phyloP scores from a whole-genome alignment of 2,113 vertebrate genomes.

The Prochilodus magdalenae region DNA sequence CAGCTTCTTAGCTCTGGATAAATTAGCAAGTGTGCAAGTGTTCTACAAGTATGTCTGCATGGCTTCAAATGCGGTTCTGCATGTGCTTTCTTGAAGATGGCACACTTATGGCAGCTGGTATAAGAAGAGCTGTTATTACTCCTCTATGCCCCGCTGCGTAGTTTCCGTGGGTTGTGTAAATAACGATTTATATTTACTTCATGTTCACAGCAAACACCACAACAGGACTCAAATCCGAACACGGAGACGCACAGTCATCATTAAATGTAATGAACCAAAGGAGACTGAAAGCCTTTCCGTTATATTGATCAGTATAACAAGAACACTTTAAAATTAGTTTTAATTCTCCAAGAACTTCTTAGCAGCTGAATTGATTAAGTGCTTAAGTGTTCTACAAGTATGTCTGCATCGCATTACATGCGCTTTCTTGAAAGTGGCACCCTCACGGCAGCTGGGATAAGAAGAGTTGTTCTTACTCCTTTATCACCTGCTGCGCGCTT shows the following conservation, averaged over 20 bases:
- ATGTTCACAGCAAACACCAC: too few species aligned
- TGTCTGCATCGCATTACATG: not conserved
- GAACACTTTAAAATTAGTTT: too few species aligned
- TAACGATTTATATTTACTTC: too few species aligned
- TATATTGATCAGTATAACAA: too few species aligned
- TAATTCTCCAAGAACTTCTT: not conserved
- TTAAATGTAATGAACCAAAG: too few species aligned
- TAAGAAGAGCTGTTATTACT: not conserved
- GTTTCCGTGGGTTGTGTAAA: too few species aligned
- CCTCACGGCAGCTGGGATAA: not conserved
- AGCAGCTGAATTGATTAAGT: not conserved
- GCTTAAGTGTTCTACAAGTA: not conserved
- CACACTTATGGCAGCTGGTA: not conserved
- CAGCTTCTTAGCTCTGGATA: not conserved
- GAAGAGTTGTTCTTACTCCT: not conserved
- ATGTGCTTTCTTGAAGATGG: not conserved
- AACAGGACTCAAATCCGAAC: too few species aligned
- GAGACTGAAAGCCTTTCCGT: too few species aligned
- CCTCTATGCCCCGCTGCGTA: too few species aligned
- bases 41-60: not conserved
- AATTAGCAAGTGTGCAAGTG: not conserved
- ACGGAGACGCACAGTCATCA: too few species aligned
- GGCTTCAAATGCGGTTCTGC: not conserved
- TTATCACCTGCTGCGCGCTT: slow-evolving; percentile 6
- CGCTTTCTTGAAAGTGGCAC: not conserved